Base-by-base conservation (phyloP, 2,113 vertebrate species). In the Nibea coibor region DNA sequence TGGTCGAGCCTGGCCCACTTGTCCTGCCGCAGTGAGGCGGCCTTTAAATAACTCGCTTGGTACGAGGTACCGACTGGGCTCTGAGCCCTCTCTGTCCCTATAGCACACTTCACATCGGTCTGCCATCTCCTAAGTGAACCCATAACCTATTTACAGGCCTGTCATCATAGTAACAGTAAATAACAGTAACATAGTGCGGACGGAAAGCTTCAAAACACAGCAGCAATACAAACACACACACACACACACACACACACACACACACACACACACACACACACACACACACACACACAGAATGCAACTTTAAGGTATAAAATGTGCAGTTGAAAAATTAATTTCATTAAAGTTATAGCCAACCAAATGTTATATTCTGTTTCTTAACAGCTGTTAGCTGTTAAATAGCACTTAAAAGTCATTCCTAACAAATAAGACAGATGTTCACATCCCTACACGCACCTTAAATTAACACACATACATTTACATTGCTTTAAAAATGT, bases 21-120 rank as follows among this genome's bases (percentile, higher is more conserved):
- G 81, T 77, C 61, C 75, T 80, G 77, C 77, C 16, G 86, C 91
- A 91, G 69, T 53, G 75, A 83, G 69, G 72, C 68, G 10, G 68
- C 78, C 92, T 91, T 90, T 88, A 94, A 91, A 92, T 91, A 94
- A 90, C 90, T 91, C 26, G 15, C 68, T 70, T 73, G 67, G 73
- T 72, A 11, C n/a, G 22, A 71, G 53, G 71, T 58, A 80, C n/a
- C 28, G 17, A 54, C 83, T 35, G 76, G 76, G 54, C 53, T 75
- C 45, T 26, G 78, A 72, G 57, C 47, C 69, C 42, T 28, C 70
- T 65, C 65, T 62, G 80, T 81, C 84, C 73, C 62, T 3, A 68
- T 72, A 78, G 87, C 78, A 85, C 77, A 79, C 81, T 80, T 72
- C 85, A 80, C 75, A 73, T 88, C 79, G 81, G 72, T 64, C 81